A percentile compares a stretch with the other conserved stretches of the same genome.
Conservation (phyloP, 2,113 vertebrate genomes). For the Coryphaenoides rupestris region DNA sequence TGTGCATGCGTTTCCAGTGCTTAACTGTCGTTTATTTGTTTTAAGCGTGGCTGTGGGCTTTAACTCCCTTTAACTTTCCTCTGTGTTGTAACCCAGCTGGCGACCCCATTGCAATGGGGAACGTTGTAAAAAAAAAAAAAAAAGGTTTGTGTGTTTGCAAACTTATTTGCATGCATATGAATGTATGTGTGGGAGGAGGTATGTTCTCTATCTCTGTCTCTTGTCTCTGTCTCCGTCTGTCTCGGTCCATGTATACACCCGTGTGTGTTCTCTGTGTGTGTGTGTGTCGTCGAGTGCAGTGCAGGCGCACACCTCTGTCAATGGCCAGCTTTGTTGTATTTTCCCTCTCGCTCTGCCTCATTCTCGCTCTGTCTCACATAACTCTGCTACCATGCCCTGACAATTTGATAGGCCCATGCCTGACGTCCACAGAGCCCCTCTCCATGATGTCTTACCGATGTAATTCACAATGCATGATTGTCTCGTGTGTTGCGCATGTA, state of each 20-base stretch:
- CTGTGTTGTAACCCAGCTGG: not conserved
- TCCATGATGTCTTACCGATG: not conserved
- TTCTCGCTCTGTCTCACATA: conserved; percentile 1
- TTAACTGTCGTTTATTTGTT: no score
- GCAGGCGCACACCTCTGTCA: conserved; percentile 28
- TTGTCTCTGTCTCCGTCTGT: not conserved
- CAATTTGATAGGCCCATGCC: not conserved
- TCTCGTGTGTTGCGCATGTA: no score
- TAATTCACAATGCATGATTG: no score
- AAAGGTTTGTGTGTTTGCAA: no score
- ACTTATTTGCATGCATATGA: conserved; percentile 34
- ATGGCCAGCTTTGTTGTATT: conserved; percentile 31
- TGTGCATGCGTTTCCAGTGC: not conserved
- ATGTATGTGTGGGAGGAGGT: conserved; percentile 43
- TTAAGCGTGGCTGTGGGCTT: conserved; percentile 26
- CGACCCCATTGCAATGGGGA: no score
- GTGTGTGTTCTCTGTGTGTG: conserved; percentile 21
- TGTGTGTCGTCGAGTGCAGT: conserved; percentile 11
- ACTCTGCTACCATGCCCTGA: no score
- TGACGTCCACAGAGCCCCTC: not conserved
- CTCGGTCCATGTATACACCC: not conserved
- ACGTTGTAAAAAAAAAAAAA: no score
- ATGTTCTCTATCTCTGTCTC: conserved; percentile 21
- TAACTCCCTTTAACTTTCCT: conserved; percentile 15
- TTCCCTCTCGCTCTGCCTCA: not conserved